These are phyloP conservation scores for Takifugu bimaculatus DNA, from an alignment of 2,113 vertebrate genomes.

Conservation along the genomic window DNA sequence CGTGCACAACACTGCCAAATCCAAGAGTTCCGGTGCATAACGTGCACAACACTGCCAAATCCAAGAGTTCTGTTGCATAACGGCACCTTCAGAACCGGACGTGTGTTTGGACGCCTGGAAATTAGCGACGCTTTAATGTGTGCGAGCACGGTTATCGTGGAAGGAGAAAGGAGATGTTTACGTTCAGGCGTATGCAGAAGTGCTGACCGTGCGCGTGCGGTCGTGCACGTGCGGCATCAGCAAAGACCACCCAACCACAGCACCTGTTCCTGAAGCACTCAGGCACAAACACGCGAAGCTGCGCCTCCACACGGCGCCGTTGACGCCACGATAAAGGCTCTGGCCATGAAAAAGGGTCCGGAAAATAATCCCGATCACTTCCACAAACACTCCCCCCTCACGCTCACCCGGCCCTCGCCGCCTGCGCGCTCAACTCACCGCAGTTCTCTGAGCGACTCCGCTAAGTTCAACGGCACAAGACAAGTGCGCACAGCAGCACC, in stretches of 20 bases:
- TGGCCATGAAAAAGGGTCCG: slow-evolving; percentile 28
- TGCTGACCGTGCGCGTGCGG: neutral
- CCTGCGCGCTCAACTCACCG: slow-evolving; percentile 12
- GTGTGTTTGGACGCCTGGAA: too few relatives aligned
- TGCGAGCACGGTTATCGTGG: too few relatives aligned
- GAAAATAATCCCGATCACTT: slow-evolving; percentile 9
- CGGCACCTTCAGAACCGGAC: too few relatives aligned
- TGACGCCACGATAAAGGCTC: neutral
- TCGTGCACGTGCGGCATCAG: slow-evolving; percentile 2
- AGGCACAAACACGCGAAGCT: slow-evolving; percentile 14
- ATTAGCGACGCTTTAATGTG: too few relatives aligned
- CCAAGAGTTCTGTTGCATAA: too few relatives aligned
- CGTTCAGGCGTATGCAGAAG: too few relatives aligned
- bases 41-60: too few relatives aligned
- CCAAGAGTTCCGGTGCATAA: neutral
- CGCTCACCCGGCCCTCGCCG: neutral
- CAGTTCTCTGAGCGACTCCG: neutral
- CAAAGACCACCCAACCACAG: slow-evolving; percentile 50
- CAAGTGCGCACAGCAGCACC: neutral
- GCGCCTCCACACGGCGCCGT: too few relatives aligned
- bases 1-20: too few relatives aligned
- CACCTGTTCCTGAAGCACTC: slow-evolving; percentile 39
- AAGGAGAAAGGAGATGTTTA: too few relatives aligned
- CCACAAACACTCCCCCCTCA: neutral
- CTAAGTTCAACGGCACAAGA: too few relatives aligned